These are phyloP conservation scores for Platalea minor DNA, from an alignment of 2,797 vertebrate species.

Conservation along the genomic window DNA sequence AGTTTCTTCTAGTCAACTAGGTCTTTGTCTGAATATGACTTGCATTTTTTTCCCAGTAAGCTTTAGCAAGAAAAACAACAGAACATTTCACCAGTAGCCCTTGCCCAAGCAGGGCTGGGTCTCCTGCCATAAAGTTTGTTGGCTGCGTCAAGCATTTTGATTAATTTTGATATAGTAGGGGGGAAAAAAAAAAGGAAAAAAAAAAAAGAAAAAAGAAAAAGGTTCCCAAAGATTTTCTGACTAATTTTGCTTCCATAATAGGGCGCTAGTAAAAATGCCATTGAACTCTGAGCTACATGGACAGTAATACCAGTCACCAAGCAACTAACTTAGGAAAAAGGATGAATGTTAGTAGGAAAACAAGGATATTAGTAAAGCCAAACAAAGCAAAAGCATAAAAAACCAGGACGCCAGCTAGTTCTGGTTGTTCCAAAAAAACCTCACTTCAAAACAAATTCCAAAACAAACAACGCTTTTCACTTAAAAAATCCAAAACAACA, in stretches of 20 bases:
- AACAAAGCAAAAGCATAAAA: background rate
- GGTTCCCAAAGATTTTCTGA: background rate
- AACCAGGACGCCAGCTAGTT: background rate
- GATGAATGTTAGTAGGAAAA: background rate
- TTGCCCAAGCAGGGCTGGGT: background rate
- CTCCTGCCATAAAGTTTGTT: background rate
- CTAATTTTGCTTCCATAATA: background rate
- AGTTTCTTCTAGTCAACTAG: background rate
- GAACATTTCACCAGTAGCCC: background rate
- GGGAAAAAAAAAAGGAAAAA: accelerated
- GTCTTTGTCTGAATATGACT: background rate
- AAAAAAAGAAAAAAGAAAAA: background rate
- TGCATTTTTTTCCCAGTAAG: background rate
- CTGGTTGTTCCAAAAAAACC: background rate
- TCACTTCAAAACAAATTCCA: slow-evolving; percentile 1
- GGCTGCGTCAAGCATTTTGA: background rate
- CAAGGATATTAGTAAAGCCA: background rate
- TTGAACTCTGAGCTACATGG: background rate
- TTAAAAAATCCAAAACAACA: slow-evolving; percentile 1
- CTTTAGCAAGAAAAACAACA: background rate
- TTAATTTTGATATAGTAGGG: background rate
- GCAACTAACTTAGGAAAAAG: background rate
- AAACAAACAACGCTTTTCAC: slow-evolving; percentile 21
- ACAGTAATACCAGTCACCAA: slow-evolving; percentile 8
- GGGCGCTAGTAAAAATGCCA: background rate